Percentiles rank a stretch among this genome's conserved stretches.
phyloP scores from a whole-genome alignment of 2,888 invertebrate species.

The Tholera decimalis region DNA sequence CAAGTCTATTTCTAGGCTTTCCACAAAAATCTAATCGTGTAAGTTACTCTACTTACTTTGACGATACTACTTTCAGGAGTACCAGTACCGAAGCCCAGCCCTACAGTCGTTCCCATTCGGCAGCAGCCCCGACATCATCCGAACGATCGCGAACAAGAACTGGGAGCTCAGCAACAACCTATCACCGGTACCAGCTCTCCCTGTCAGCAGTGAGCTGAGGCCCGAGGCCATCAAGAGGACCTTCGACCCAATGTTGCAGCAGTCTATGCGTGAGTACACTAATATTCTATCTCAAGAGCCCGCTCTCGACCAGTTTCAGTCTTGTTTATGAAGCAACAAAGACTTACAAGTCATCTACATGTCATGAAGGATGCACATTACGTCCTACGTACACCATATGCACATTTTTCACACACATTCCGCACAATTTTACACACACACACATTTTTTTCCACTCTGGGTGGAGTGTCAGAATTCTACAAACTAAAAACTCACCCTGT shows the following conservation, averaged over 20 bases:
- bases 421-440: no score
- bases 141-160: conserved; percentile 82
- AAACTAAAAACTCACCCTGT: no score
- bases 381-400: no score
- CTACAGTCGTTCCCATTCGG: conserved; percentile 86
- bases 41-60: not conserved
- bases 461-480: no score
- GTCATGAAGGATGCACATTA: no score
- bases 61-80: conserved; percentile 69
- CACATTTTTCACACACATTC: no score
- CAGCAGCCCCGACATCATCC: conserved; percentile 84
- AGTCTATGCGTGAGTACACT: conserved; percentile 81
- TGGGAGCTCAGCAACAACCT: conserved; percentile 88
- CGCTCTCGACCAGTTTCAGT: not conserved
- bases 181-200: conserved; percentile 76
- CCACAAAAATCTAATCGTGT: no score
- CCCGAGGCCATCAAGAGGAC: conserved; percentile 85
- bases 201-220: conserved; percentile 80
- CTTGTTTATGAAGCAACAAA: no score
- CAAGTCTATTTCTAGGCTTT: no score
- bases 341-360: no score
- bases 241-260: conserved; percentile 87
- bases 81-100: conserved; percentile 81
- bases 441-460: no score
- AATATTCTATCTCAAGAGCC: not conserved